Conservation (phyloP, 1,140 invertebrate genomes). For the Magallana ariakensis region DNA sequence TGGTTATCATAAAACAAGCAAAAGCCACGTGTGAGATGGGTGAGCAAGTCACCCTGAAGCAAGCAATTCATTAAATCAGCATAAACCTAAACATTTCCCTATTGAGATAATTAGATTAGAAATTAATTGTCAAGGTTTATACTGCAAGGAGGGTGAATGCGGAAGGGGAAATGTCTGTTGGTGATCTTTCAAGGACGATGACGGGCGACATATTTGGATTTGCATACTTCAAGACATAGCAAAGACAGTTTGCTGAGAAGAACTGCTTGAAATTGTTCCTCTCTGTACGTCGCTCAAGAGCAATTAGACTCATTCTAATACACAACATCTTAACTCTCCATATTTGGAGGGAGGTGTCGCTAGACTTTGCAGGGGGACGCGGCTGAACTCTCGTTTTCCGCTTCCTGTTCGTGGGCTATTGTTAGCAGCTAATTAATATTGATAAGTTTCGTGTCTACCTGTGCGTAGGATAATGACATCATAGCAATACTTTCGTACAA, state of each 20-base stretch:
- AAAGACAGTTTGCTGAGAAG: conserved; percentile 21
- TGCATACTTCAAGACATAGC: conserved; percentile 36
- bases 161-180: background rate
- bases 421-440: conserved; percentile 44
- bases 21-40: no score
- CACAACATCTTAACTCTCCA: conserved; percentile 38
- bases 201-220: conserved; percentile 53
- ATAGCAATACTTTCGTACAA: conserved; percentile 45
- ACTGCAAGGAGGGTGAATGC: background rate
- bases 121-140: background rate
- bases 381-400: conserved; percentile 38
- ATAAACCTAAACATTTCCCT: background rate
- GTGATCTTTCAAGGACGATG: conserved; percentile 2
- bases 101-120: background rate
- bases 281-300: conserved; percentile 47
- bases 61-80: background rate
- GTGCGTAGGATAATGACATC: conserved; percentile 40
- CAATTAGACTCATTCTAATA: conserved; percentile 44
- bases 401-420: conserved; percentile 45
- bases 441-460: conserved; percentile 36
- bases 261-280: conserved; percentile 23
- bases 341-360: conserved; percentile 54
- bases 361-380: conserved; percentile 41
- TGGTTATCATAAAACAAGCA: no score
- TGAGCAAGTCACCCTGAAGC: no score